A percentile compares a stretch with the other conserved stretches of the same genome.
These are phyloP conservation scores for Laticauda colubrina DNA, from an alignment of 2,113 vertebrate species.

Conservation along the genomic window DNA sequence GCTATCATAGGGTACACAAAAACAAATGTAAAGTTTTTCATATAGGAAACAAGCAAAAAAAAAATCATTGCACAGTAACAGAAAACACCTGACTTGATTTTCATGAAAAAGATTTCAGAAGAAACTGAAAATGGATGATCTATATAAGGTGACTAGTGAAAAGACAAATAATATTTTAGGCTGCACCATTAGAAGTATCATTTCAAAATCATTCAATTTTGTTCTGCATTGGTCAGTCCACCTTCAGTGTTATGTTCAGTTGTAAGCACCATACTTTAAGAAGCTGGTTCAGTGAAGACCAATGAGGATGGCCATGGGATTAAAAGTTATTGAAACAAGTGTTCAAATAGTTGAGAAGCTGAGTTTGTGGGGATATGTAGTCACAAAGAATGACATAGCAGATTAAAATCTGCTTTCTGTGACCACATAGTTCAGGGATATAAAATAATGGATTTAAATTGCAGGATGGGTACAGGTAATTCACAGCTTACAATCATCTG, in stretches of 20 bases:
- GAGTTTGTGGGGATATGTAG: background rate
- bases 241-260: background rate
- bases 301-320: background rate
- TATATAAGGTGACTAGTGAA: background rate
- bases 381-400: background rate
- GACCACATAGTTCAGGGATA: background rate
- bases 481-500: no score
- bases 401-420: background rate
- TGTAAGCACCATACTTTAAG: background rate
- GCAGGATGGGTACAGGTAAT: background rate
- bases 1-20: background rate
- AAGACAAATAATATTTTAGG: background rate
- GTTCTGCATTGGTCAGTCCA: background rate
- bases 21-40: background rate
- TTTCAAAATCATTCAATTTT: background rate
- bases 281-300: background rate
- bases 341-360: background rate
- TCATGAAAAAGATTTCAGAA: background rate
- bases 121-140: background rate
- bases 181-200: background rate
- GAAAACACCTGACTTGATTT: background rate
- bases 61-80: background rate
- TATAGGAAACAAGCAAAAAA: background rate
- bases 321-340: background rate
- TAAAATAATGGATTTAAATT: background rate